These are phyloP conservation scores for Ceratitis capitata DNA, from an alignment of 1,140 invertebrate genomes.

Conservation along the genomic window DNA sequence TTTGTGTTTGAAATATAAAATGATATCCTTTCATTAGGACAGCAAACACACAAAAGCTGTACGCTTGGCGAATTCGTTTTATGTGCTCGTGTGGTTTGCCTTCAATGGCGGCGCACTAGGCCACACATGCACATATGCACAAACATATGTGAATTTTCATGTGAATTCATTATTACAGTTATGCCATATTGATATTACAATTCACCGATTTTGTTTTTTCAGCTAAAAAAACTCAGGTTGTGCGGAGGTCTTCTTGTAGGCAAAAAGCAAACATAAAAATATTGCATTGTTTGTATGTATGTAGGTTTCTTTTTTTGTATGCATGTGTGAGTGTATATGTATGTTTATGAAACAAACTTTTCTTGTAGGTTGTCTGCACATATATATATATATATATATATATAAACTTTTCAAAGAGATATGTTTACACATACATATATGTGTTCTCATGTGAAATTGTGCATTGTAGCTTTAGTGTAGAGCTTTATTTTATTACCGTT, in stretches of 20 bases:
- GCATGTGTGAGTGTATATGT: background rate
- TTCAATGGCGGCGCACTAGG: background rate
- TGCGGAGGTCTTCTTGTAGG: background rate
- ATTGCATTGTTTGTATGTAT: background rate
- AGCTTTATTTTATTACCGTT: constrained; percentile 22
- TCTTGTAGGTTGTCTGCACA: background rate
- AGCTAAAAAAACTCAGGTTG: background rate
- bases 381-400: background rate
- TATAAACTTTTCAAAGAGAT: too few species aligned
- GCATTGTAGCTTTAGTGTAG: background rate
- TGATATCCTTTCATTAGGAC: constrained; percentile 17
- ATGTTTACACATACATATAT: background rate
- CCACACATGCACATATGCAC: background rate
- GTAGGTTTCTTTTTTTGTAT: background rate
- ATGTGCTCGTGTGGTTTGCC: background rate
- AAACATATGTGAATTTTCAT: background rate
- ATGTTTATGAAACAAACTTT: background rate
- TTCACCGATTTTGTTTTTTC: background rate
- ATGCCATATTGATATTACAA: background rate
- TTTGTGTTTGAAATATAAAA: background rate
- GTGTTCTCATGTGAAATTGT: background rate
- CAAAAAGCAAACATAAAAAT: constrained; percentile 9
- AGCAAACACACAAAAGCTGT: background rate
- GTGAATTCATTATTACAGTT: background rate
- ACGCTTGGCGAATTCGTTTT: background rate